A percentile compares a stretch with the other conserved stretches of the same genome.
Evolutionary conservation across 2,797 vertebrate species (phyloP).

Genomic region (Sternotherus odoratus): DNA sequence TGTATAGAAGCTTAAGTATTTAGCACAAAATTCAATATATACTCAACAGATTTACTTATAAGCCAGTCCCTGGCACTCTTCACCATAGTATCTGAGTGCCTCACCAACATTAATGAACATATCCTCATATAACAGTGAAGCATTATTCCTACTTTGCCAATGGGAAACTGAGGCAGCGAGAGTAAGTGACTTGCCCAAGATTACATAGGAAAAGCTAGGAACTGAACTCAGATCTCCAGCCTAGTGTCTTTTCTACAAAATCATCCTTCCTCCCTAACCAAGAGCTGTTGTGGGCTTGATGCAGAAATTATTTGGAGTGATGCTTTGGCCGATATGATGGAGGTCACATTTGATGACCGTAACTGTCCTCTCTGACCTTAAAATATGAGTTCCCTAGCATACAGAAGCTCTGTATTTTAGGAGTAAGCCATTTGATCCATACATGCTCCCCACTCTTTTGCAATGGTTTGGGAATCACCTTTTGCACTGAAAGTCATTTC

Average conservation of each 20-base stretch:
- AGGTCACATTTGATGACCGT: slow-evolving; percentile 2
- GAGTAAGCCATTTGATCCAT: not conserved
- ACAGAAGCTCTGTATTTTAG: not conserved
- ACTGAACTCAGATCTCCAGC: not conserved
- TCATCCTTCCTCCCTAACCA: not conserved
- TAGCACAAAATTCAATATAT: slow-evolving; percentile 8
- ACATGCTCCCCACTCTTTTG: not conserved
- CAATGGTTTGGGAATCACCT: not conserved
- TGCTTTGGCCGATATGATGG: not conserved
- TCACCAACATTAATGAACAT: not conserved
- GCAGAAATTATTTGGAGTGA: not conserved
- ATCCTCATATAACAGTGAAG: slow-evolving; percentile 23
- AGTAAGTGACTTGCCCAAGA: slow-evolving; percentile 17
- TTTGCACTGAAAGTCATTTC: not conserved
- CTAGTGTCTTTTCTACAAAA: not conserved
- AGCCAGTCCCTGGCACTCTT: slow-evolving; percentile 50
- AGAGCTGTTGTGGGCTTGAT: not conserved
- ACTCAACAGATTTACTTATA: slow-evolving; percentile 46
- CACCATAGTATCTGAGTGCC: not conserved
- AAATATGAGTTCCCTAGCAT: not conserved
- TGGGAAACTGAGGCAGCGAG: not conserved
- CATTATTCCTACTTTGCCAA: not conserved
- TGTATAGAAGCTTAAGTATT: slow-evolving; percentile 26
- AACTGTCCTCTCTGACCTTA: not conserved
- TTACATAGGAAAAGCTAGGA: not conserved